These are phyloP conservation scores for Malaclemys terrapin DNA, from an alignment of 2,113 vertebrate genomes.

Conservation along the genomic window DNA sequence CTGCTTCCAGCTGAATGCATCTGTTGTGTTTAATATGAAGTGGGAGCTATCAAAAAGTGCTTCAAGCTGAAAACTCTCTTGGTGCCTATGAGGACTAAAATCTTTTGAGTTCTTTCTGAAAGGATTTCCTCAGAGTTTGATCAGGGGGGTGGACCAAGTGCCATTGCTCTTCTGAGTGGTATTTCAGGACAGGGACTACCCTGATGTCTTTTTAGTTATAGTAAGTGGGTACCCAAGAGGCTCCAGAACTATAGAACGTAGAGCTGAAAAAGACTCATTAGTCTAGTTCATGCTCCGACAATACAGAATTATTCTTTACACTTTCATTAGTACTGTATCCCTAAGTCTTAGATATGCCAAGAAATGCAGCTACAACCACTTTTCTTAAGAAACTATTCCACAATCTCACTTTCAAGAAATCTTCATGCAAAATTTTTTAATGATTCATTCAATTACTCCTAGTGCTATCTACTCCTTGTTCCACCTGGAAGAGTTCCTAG, in stretches of 20 bases:
- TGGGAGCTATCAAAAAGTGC: not conserved
- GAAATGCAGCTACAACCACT: not conserved
- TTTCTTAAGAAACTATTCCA: not conserved
- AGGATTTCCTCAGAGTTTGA: not conserved
- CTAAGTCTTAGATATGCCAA: not conserved
- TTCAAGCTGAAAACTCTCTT: not conserved
- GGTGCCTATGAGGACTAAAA: not conserved
- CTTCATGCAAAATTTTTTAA: not conserved
- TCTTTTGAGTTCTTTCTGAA: not conserved
- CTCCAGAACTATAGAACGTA: not conserved
- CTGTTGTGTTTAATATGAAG: rapidly evolving
- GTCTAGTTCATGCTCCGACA: not conserved
- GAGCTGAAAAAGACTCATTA: not conserved
- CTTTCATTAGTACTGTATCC: not conserved
- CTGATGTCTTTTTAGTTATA: not conserved
- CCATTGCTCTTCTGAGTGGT: not conserved
- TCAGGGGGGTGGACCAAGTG: not conserved
- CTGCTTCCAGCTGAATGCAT: not conserved
- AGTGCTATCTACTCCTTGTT: not conserved
- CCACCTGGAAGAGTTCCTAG: not conserved
- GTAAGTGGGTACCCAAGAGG: not conserved
- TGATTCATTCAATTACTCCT: not conserved
- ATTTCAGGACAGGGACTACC: no score
- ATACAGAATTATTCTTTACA: not conserved
- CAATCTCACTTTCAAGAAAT: not conserved